Conservation (phyloP, 92 coral and sea anemone species). For the Epizoanthus scotinus region DNA sequence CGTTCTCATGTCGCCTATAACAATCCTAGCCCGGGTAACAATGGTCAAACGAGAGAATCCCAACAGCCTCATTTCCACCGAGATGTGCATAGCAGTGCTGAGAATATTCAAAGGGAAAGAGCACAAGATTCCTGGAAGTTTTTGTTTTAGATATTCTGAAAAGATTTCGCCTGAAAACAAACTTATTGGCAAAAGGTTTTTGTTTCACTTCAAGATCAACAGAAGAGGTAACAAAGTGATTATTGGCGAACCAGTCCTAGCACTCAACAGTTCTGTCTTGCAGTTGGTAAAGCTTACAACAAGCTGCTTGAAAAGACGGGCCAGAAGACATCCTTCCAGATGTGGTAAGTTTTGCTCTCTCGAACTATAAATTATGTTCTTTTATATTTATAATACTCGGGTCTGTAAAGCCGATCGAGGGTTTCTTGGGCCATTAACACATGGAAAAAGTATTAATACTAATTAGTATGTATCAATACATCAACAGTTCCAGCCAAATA, state of each 20-base stretch:
- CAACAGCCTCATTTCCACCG: not conserved
- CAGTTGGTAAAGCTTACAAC: conserved; percentile 23
- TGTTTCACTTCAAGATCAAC: conserved; percentile 28
- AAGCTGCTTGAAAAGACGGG: conserved; percentile 26
- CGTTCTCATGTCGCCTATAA: conserved; percentile 9
- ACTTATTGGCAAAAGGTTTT: not conserved
- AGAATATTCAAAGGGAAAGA: conserved; percentile 15
- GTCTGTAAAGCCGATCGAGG: not conserved
- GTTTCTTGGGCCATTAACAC: conserved; percentile 1
- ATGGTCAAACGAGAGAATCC: conserved; percentile 1
- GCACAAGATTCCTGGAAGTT: not conserved
- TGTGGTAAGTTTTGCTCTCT: conserved; percentile 41
- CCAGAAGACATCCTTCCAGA: conserved; percentile 28
- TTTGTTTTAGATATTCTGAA: conserved; percentile 23
- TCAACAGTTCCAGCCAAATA: not conserved
- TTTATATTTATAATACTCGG: not conserved
- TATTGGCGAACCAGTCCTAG: conserved; percentile 13
- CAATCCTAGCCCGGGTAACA: conserved; percentile 5
- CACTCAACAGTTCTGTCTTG: not conserved
- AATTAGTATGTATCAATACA: not conserved
- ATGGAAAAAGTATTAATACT: conserved; percentile 2
- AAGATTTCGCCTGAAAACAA: not conserved
- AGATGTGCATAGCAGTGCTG: conserved; percentile 19
- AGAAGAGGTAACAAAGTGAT: conserved; percentile 7
- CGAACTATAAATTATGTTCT: not conserved